Evolutionary conservation across 64 coral and sea anemone genomes (phyloP), one percentile per base, ranked within the genome.

Genomic region (Montipora foliosa): DNA sequence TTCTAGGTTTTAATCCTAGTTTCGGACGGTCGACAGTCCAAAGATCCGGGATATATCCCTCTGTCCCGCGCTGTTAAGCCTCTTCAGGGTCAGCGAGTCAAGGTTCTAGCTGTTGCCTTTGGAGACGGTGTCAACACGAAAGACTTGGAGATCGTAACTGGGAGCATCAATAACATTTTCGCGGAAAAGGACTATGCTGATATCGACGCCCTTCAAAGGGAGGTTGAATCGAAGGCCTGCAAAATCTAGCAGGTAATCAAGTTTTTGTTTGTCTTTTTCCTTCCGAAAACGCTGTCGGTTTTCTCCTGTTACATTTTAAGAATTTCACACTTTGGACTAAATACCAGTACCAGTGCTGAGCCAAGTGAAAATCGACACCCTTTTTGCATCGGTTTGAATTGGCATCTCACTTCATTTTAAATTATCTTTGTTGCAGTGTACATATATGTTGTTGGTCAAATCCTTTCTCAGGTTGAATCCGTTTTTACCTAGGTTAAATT

Each of bases 11-110:
- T 97, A 14, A 20, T 97, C 5, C 89, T 97, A 13, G 94, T 97
- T 62, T 95, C 96, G 49, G 96, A 97, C 69, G 96, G 96, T 4
- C 78, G 92, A 1, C 96, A 95, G 72, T 95, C 93, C 15, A 95
- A 71, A 72, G 96, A 97, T 53, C 83, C 84, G 3, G 92, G 90
- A 2, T 81, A 74, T 47, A 52, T 67, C 11, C 79, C 89, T 49
- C 75, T 97, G 15, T 29, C 47, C 47, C 68, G 67, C 74, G 89
- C 93, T 11, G 88, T 92, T 37, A 83, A 89, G 47, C 96, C 96
- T 5, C 77, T 97, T 1, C 88, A 90, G 74, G 82, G 67, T 50
- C 89, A 94, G 76, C 68, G 93, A 14, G 91, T 97, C 4, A 94
- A 91, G 44, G 72, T 93, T 14, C 49, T 97, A 45, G 89, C 93